Base-by-base conservation (phyloP, 2,113 vertebrate genomes). In the Parotia lawesii region DNA sequence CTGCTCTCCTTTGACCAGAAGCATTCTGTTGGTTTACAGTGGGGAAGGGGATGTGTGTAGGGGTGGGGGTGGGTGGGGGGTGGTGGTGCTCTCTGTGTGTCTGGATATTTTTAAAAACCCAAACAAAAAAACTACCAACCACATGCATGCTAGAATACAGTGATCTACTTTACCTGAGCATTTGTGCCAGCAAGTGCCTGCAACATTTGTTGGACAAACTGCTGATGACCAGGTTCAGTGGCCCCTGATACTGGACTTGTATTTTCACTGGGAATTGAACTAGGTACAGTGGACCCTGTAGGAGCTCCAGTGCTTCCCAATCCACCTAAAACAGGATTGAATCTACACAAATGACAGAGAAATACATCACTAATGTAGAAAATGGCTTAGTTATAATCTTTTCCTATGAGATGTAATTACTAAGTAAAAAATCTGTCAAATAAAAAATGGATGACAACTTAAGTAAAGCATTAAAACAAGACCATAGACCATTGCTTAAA, bases 151-250 rank as follows among this genome's bases (percentile, higher is more conserved):
- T 33, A 61, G 35, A 82, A 53, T 44, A 31, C 29, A 74, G 35
- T 50, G 13, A 91, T 61, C 38, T 73, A 50, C 44, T 71, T 93
- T 96, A 99, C 98, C 98, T 97, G 97, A 81, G 97, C 91, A 92
- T 97, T 97, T 73, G 97, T 95, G 94, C 97, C 97, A 95, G 98
- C 98, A 86, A 99, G 98, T 17, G 98, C 97, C 94, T 98, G 98
- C 40, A 99, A 95, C 98, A 99, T 99, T 76, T 99, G 98, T 10
- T 98, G 97, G 31, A 99, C 98, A 97, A 99, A 98, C 81, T 98
- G 98, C 93, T 98, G 98, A 93, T 98, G 98, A 90, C 98, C 97
- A 57, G 97, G 95, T 92, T 97, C 98, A 16, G 95, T 85, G 82
- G 94, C 89, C 94, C 97, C 97, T 78, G 92, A 89, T 28, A 97